phyloP scores from a whole-genome alignment of 2,797 vertebrate genomes.

The Podarcis siculus region DNA sequence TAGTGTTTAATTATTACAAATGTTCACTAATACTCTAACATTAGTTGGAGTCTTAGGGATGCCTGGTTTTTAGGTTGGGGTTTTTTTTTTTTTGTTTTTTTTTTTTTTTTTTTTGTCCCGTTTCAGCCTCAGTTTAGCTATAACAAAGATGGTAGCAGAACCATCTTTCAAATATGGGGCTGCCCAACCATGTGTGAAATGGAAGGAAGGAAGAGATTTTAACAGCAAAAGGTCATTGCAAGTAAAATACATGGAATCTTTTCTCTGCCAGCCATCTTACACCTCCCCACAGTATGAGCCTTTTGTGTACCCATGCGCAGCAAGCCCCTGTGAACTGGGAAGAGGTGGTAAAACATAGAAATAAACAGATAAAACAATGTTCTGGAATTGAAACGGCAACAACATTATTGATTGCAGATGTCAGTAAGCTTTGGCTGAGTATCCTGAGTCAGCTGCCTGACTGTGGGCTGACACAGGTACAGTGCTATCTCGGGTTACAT shows the following conservation, averaged over 20 bases:
- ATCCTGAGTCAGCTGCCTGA: too few species aligned
- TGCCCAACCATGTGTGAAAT: background rate
- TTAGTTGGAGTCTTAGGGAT: background rate
- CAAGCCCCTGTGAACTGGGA: too few species aligned
- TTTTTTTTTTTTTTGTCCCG: background rate
- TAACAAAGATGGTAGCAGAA: background rate
- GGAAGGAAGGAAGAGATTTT: background rate
- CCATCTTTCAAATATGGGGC: background rate
- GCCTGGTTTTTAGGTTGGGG: background rate
- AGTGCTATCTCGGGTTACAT: too few species aligned
- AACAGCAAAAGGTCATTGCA: background rate
- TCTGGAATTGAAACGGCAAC: too few species aligned
- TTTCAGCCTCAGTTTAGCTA: too few species aligned
- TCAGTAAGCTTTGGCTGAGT: too few species aligned
- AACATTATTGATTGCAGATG: too few species aligned
- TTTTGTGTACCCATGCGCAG: too few species aligned
- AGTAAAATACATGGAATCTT: background rate
- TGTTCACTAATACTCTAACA: background rate
- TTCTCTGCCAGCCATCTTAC: background rate
- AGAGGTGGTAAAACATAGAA: too few species aligned
- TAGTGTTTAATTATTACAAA: background rate
- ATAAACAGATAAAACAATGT: too few species aligned
- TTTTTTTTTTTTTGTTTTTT: background rate
- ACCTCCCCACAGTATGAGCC: background rate
- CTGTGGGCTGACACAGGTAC: too few species aligned